A percentile compares a stretch with the other conserved stretches of the same genome.
These are phyloP conservation scores for Atta colombica DNA, from an alignment of 1,140 invertebrate genomes.

Conservation along the genomic window DNA sequence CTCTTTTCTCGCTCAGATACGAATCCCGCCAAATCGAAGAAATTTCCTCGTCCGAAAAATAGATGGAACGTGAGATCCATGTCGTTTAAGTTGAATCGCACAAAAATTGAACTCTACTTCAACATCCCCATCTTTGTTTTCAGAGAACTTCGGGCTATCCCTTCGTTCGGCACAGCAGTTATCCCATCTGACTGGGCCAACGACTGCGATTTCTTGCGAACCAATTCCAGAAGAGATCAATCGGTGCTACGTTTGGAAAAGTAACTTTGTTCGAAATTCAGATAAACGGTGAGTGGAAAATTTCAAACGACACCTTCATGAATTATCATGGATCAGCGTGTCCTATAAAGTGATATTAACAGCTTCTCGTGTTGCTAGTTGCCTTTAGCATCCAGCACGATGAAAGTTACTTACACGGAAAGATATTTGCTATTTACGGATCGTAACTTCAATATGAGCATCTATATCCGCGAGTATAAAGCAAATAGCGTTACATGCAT, in stretches of 20 bases:
- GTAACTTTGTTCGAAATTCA: conserved; percentile 45
- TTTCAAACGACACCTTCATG: conserved; percentile 23
- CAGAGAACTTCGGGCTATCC: conserved; percentile 17
- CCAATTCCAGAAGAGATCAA: conserved; percentile 53
- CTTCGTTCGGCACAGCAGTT: conserved; percentile 30
- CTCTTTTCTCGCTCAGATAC: conserved; percentile 26
- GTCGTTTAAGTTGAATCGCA: conserved; percentile 50
- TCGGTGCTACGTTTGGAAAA: conserved; percentile 23
- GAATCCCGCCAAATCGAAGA: conserved; percentile 21
- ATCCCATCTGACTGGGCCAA: conserved; percentile 35
- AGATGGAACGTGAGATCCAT: conserved; percentile 42
- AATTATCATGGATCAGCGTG: conserved; percentile 11
- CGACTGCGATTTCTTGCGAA: conserved; percentile 37
- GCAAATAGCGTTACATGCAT: conserved; percentile 39
- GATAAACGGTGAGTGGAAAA: conserved; percentile 11
- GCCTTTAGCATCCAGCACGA: conserved; percentile 25
- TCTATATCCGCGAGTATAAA: conserved; percentile 26
- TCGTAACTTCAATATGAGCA: conserved; percentile 54
- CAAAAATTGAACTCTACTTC: conserved; percentile 48
- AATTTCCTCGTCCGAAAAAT: conserved; percentile 32
- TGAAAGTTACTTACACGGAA: conserved; percentile 35
- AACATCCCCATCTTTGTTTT: conserved; percentile 48
- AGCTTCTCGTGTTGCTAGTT: conserved; percentile 14
- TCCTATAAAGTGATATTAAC: conserved; percentile 32
- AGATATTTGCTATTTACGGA: conserved; percentile 56